Base-by-base conservation (phyloP, 2,797 vertebrate species). In the Scyliorhinus canicula region DNA sequence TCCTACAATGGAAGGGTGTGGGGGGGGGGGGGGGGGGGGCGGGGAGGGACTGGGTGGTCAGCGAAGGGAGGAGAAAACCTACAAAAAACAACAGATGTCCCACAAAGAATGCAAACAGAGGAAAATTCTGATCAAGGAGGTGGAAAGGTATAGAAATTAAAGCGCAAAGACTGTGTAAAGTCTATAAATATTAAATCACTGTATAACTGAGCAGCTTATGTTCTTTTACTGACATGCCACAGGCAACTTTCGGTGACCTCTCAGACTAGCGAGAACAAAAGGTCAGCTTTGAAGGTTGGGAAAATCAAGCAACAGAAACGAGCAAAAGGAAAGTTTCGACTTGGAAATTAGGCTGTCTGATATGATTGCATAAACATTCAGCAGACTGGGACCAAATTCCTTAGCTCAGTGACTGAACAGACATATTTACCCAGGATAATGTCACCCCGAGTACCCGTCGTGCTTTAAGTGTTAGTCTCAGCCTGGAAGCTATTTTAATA, bases 51-150 rank as follows among this genome's bases (percentile, higher is more conserved):
- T n/a, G n/a, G n/a, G n/a, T n/a, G n/a, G n/a, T n/a, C 5, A 74
- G 12, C 8, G 2, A 19, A 3, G 63, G 63, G 63, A 86, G 82
- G 44, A 26, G 84, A 55, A 52, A 31, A 26, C 50, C 84, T 24
- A 57, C 55, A 90, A 90, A 57, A 63, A 35, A n/a, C 55, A 90
- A 90, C 86, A 90, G 86, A 90, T 90, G 55, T n/a, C 16, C 86
- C 86, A 57, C 31, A 40, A 57, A 35, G 55, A 90, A 90, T n/a
- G 16, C 14, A 63, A 60, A 63, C 7, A 40, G 57, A n/a, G 55
- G 57, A 90, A 90, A 40, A 3, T 60, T n/a, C 55, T 60, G 52
- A 55, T 35, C 55, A 90, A 90, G 55, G 35, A 24, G 86, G 24
- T 19, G 16, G 86, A 57, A 1, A 21, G 55, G 35, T 60, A n/a